Percentiles rank a stretch among this genome's conserved stretches.
These are phyloP conservation scores for Aculops lycopersici DNA, from an alignment of 1,140 invertebrate species.

Conservation along the genomic window DNA sequence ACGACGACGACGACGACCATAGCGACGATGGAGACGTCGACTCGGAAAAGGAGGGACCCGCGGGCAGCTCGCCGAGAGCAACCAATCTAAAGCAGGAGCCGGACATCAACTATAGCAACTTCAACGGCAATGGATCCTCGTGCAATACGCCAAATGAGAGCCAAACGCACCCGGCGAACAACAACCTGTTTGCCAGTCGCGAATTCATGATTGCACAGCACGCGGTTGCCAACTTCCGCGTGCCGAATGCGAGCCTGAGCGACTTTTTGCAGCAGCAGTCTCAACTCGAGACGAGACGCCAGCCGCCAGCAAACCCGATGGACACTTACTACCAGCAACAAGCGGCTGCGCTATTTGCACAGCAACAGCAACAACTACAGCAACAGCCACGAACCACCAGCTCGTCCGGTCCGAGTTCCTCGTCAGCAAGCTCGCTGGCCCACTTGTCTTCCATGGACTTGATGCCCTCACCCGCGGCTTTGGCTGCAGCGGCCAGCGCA, in stretches of 20 bases:
- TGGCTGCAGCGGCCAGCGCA: not conserved
- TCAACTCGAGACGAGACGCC: not conserved
- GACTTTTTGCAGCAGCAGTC: not conserved
- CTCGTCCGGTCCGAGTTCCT: not conserved
- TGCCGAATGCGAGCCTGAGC: not conserved
- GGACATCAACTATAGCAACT: too few relatives aligned
- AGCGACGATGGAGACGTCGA: not conserved
- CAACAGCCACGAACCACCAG: not conserved
- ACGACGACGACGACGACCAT: too few relatives aligned
- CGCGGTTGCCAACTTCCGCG: not conserved
- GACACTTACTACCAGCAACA: too few relatives aligned
- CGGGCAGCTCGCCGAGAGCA: too few relatives aligned
- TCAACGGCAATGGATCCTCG: too few relatives aligned
- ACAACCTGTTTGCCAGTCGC: not conserved
- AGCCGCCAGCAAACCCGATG: too few relatives aligned
- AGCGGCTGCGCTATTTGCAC: too few relatives aligned
- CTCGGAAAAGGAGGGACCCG: not conserved
- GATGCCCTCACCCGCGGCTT: not conserved
- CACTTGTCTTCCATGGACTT: not conserved
- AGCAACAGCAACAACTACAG: slow-evolving; percentile 2
- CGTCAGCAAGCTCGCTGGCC: not conserved
- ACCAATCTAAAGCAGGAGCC: too few relatives aligned
- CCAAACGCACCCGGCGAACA: too few relatives aligned
- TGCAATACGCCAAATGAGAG: too few relatives aligned
- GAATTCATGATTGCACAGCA: not conserved